Evolutionary conservation across 2,797 vertebrate species (phyloP).

Genomic region (Eulemur rubriventer): DNA sequence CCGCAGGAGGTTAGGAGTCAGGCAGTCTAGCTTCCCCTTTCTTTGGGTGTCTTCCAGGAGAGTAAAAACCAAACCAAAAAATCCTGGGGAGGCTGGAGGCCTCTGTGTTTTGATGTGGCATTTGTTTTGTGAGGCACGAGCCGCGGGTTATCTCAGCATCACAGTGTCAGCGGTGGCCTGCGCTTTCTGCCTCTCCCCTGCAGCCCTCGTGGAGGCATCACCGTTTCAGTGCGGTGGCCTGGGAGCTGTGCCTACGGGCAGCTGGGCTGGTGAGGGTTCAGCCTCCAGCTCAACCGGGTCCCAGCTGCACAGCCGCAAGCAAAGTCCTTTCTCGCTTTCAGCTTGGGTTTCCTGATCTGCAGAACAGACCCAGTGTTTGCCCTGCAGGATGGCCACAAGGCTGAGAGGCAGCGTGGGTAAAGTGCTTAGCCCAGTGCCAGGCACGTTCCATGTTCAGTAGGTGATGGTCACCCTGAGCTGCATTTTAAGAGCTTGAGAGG

Average conservation of each 20-base stretch:
- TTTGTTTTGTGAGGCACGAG: neutral
- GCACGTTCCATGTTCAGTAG: neutral
- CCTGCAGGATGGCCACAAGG: neutral
- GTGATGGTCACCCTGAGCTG: fast-evolving
- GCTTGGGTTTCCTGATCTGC: neutral
- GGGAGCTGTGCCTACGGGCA: neutral
- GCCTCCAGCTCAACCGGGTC: neutral
- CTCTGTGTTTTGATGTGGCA: neutral
- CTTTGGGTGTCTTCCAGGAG: neutral
- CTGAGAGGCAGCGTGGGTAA: fast-evolving
- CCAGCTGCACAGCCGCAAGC: neutral
- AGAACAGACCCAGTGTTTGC: fast-evolving
- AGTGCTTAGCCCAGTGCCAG: neutral
- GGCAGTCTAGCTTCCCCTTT: neutral
- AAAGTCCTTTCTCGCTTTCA: neutral
- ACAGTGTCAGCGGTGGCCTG: neutral
- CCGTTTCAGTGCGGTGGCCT: neutral
- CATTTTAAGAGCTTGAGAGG: neutral
- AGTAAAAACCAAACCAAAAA: conserved; percentile 1
- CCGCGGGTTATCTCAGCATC: neutral
- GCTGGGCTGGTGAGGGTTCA: neutral
- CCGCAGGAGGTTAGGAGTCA: fast-evolving
- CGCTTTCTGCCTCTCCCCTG: fast-evolving
- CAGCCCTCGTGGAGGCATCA: neutral
- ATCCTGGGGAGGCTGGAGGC: neutral